A percentile compares a stretch with the other conserved stretches of the same genome.
These are phyloP conservation scores for Ibycter americanus DNA, from an alignment of 2,797 vertebrate genomes.

Conservation along the genomic window DNA sequence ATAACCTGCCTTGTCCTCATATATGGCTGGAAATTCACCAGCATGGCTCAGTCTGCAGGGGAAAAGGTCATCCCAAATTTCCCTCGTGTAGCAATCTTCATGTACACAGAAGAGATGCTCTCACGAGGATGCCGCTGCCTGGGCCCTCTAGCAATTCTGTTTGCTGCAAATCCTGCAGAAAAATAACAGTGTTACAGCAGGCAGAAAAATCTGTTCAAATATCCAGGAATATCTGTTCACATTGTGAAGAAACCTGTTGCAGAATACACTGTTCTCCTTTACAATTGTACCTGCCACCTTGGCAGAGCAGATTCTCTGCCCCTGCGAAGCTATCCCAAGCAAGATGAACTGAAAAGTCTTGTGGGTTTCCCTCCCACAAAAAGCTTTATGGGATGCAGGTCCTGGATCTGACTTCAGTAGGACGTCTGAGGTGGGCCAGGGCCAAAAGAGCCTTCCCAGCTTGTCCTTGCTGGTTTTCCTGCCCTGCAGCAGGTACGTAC, in stretches of 20 bases:
- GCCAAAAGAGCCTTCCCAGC: not conserved
- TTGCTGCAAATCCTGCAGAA: not conserved
- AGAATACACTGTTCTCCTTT: not conserved
- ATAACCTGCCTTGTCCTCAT: not conserved
- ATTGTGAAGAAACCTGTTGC: not conserved
- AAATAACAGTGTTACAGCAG: not conserved
- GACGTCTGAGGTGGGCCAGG: not conserved
- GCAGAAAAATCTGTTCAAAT: not conserved
- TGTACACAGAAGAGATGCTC: not conserved
- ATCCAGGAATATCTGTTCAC: not conserved
- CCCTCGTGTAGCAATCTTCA: not conserved
- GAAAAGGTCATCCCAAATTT: not conserved
- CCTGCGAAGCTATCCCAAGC: not conserved
- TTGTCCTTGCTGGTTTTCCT: not conserved
- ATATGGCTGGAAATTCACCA: not conserved
- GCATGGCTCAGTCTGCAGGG: not conserved
- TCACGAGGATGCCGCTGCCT: not conserved
- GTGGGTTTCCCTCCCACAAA: not conserved
- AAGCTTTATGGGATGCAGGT: not conserved
- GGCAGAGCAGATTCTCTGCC: not conserved
- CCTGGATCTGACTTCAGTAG: not conserved
- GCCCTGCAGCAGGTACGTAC: not conserved
- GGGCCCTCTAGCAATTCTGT: not conserved
- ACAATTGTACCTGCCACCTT: accelerated
- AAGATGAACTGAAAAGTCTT: not conserved